phyloP scores from a whole-genome alignment of 2,113 vertebrate genomes.

The Romanogobio albipinnatus region DNA sequence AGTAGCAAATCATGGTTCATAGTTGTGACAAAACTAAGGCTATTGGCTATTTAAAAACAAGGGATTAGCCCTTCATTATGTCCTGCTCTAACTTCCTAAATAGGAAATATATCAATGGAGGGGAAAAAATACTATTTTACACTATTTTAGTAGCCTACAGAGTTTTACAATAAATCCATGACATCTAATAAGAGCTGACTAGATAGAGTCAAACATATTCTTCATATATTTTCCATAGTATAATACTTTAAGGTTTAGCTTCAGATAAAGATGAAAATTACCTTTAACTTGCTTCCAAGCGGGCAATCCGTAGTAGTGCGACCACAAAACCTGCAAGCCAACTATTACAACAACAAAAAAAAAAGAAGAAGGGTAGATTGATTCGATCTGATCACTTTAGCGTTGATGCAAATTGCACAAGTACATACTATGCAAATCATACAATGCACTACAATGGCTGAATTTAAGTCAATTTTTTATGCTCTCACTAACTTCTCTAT shows the following conservation, averaged over 20 bases:
- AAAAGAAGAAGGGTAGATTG: neutral
- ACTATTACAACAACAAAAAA: conserved; percentile 70
- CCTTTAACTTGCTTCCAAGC: conserved; percentile 78
- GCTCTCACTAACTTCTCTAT: too few species aligned
- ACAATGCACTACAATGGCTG: neutral
- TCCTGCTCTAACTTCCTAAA: too few species aligned
- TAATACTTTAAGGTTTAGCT: neutral
- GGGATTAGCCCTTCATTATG: too few species aligned
- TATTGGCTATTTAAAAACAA: too few species aligned
- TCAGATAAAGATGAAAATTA: conserved; percentile 58
- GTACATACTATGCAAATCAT: neutral
- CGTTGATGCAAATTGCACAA: neutral
- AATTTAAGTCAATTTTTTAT: too few species aligned
- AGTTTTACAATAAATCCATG: neutral
- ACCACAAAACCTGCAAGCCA: conserved; percentile 78
- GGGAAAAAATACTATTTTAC: too few species aligned
- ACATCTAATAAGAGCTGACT: neutral
- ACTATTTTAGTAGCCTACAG: too few species aligned
- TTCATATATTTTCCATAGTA: neutral
- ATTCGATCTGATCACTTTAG: neutral
- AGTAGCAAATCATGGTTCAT: too few species aligned
- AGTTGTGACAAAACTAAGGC: too few species aligned
- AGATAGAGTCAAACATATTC: neutral
- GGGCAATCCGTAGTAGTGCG: conserved; percentile 73
- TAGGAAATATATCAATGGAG: too few species aligned